Percentiles rank a stretch among this genome's conserved stretches.
Conservation (phyloP, 2,888 invertebrate species). For the Candidula unifasciata region DNA sequence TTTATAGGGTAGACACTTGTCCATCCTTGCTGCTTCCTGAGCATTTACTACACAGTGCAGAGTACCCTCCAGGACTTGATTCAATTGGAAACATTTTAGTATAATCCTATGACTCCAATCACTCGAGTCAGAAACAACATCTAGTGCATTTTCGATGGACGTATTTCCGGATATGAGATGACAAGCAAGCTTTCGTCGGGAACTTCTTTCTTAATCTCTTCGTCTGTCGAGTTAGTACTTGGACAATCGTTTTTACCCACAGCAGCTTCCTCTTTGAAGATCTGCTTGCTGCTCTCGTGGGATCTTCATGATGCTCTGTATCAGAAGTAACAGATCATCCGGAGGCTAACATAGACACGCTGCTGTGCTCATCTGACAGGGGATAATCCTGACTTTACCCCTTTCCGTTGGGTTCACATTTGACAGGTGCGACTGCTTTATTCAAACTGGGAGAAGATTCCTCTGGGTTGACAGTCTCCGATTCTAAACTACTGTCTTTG, state of each 20-base stretch:
- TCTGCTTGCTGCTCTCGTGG: not conserved
- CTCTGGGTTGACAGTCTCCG: not conserved
- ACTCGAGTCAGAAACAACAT: not conserved
- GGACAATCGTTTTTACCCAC: not conserved
- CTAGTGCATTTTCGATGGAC: not conserved
- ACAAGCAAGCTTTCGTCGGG: not conserved
- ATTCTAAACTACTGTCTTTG: slow-evolving; percentile 25
- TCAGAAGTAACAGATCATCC: slow-evolving; percentile 12
- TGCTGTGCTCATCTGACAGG: slow-evolving; percentile 41
- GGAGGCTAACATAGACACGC: slow-evolving; percentile 39
- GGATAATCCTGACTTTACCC: not conserved
- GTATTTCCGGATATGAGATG: not conserved
- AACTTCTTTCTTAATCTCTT: not conserved
- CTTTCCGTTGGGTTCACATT: not conserved
- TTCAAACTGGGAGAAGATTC: not conserved
- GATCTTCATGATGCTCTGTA: not conserved
- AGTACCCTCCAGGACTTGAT: not conserved
- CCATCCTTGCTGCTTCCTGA: not conserved
- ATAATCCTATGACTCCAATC: slow-evolving; percentile 14
- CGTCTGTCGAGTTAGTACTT: not conserved
- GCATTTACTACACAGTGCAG: not conserved
- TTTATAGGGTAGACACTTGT: not conserved
- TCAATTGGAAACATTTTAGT: not conserved
- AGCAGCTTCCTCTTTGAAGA: not conserved
- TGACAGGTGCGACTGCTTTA: not conserved